Conservation (phyloP, 1,140 invertebrate genomes). For the Musca domestica region DNA sequence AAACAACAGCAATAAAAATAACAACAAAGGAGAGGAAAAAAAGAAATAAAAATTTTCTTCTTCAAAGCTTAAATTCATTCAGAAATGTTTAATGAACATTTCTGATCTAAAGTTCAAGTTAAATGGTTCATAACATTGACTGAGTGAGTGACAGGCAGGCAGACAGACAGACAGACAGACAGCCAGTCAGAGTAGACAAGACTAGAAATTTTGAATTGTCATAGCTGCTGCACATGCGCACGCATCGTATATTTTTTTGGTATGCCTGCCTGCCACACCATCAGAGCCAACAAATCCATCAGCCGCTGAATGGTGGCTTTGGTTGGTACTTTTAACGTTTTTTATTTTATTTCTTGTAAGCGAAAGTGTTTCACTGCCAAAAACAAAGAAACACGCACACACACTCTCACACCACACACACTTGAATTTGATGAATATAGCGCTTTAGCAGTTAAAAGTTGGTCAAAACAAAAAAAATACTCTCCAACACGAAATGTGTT, state of each 20-base stretch:
- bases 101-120: conserved; percentile 16
- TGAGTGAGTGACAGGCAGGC: too few relatives aligned
- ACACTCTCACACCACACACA: neutral
- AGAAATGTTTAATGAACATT: too few relatives aligned
- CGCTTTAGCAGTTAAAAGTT: neutral
- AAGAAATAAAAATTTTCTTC: too few relatives aligned
- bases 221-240: neutral
- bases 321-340: neutral
- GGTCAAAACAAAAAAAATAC: conserved; percentile 5
- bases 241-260: too few relatives aligned
- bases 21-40: too few relatives aligned
- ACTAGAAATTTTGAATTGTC: neutral
- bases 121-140: conserved; percentile 22
- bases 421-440: neutral
- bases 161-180: too few relatives aligned
- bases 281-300: too few relatives aligned
- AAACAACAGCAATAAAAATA: too few relatives aligned
- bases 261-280: too few relatives aligned
- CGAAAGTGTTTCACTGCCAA: conserved; percentile 14
- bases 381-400: neutral
- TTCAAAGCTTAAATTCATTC: too few relatives aligned
- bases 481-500: too few relatives aligned
- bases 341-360: conserved; percentile 8
- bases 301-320: neutral
- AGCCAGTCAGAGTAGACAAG: too few relatives aligned